Base-by-base conservation (phyloP, 2,797 vertebrate genomes). In the Acanthis flammea region DNA sequence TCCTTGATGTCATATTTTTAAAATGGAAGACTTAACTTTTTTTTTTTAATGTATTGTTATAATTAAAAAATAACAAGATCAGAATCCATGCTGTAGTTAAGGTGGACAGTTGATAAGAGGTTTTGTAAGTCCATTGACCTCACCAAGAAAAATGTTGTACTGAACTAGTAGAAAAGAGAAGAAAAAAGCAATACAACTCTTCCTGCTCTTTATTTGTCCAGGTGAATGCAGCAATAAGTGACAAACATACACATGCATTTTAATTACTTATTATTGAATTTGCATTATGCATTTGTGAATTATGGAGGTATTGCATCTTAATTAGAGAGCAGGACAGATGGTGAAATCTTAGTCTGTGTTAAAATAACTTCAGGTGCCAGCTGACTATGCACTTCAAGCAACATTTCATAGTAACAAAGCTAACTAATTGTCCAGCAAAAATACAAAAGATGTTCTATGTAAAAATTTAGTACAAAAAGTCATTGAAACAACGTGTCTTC, bases 251-350 rank as follows among this genome's bases (percentile, higher is more conserved):
- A 30, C 41, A 63, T 82, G n/a, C 44, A 89, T 87, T 96, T 92
- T 71, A 85, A 88, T 86, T 48, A 83, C 15, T 68, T 85, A 77
- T 82, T 91, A 86, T 41, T 77, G 44, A 55, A 57, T 77, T 81
- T 81, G 88, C 77, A 63, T 27, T 68, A 67, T 31, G 12, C 28
- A 84, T 4, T 80, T 85, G 35, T 94, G 60, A 93, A 79, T 90
- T 90, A 82, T 55, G 41, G 10, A 12, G 19, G 3, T 3, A 19
- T 58, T 88, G 4, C 17, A 50, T 84, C 50, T 50, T 92, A 93
- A 90, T 90, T 71, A 82, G 53, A 88, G 47, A n/a, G 13, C 68
- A 91, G 55, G 53, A 94, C 84, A 96, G 91, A 93, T 91, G 91
- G 66, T 14, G 10, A 90, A 92, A 83, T 31, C 42, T 84, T 73